phyloP scores from a whole-genome alignment of 2,888 invertebrate species.

The Orchesellides sinensis region DNA sequence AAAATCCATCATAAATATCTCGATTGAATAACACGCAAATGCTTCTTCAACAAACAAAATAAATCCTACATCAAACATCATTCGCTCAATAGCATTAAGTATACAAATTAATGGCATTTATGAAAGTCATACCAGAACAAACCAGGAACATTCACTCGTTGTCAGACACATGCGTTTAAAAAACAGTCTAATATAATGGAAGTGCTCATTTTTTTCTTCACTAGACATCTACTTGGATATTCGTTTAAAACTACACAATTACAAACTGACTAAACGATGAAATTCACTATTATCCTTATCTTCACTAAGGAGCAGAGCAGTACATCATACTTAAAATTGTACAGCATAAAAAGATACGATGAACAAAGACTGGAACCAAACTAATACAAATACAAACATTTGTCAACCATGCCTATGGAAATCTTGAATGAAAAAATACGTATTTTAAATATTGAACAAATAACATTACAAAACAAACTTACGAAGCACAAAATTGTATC shows the following conservation, averaged over 20 bases:
- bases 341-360: too few relatives aligned
- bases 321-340: too few relatives aligned
- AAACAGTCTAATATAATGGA: slow-evolving; percentile 20
- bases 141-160: not conserved
- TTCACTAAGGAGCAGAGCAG: too few relatives aligned
- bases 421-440: too few relatives aligned
- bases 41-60: not conserved
- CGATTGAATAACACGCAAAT: not conserved
- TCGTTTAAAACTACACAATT: not conserved
- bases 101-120: not conserved
- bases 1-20: too few relatives aligned
- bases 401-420: too few relatives aligned
- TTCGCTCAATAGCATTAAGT: too few relatives aligned
- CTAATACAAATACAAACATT: too few relatives aligned
- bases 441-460: too few relatives aligned
- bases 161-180: not conserved
- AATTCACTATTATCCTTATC: not conserved
- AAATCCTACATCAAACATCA: not conserved
- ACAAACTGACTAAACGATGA: not conserved
- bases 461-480: too few relatives aligned
- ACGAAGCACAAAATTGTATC: too few relatives aligned
- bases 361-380: too few relatives aligned
- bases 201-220: slow-evolving; percentile 20
- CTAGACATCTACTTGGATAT: not conserved
- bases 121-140: not conserved